A percentile compares a stretch with the other conserved stretches of the same genome.
Conservation (phyloP, 1,140 invertebrate species). For the Procambarus clarkii region DNA sequence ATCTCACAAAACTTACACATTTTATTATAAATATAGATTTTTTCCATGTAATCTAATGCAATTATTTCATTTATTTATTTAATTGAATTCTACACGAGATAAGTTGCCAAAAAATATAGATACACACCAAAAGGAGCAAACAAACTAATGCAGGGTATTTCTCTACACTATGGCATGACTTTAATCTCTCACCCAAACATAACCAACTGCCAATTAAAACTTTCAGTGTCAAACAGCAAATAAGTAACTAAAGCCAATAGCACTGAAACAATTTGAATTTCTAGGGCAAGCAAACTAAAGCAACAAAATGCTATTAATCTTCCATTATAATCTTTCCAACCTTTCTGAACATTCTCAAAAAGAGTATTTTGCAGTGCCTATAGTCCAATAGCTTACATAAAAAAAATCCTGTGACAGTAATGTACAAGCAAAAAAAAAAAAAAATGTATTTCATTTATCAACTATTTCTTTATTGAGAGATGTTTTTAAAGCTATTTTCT, state of each 20-base stretch:
- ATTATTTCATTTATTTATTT: not conserved
- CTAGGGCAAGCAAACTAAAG: not conserved
- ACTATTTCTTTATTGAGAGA: no score
- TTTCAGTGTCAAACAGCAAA: not conserved
- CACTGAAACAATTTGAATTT: not conserved
- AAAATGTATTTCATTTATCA: not conserved
- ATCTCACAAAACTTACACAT: no score
- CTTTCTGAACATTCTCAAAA: conserved; percentile 1
- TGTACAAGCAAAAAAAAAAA: not conserved
- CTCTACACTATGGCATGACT: not conserved
- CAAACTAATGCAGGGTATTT: not conserved
- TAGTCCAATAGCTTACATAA: not conserved
- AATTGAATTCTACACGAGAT: not conserved
- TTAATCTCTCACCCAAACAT: not conserved
- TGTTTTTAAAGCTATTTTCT: not conserved
- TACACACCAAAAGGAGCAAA: not conserved
- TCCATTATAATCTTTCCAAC: not conserved
- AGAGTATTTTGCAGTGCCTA: not conserved
- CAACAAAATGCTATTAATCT: not conserved
- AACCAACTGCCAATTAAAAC: not conserved
- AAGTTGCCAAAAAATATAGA: not conserved
- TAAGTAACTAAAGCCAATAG: not conserved
- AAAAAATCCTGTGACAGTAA: not conserved
- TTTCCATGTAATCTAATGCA: not conserved
- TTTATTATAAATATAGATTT: no score